These are phyloP conservation scores for Lepidocolaptes lacrymiger DNA, from an alignment of 2,797 vertebrate species.

Conservation along the genomic window DNA sequence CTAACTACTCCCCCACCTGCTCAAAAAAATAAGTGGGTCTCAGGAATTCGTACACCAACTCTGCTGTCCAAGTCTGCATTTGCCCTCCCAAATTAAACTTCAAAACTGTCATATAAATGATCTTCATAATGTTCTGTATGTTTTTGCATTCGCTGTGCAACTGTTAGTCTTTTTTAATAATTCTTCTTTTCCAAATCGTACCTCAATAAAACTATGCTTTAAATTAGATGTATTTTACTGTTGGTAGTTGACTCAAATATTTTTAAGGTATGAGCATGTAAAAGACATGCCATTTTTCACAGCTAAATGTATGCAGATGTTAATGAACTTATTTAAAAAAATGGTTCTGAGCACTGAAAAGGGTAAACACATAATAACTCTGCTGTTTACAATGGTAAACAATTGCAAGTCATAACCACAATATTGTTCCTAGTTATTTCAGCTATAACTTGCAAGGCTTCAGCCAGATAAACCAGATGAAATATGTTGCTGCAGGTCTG, in stretches of 20 bases:
- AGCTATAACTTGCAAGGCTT: conserved; percentile 87
- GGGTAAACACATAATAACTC: conserved; percentile 68
- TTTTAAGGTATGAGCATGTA: conserved; percentile 30
- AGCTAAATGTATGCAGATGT: conserved; percentile 53
- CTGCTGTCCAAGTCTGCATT: background rate
- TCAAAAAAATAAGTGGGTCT: background rate
- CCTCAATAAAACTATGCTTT: conserved; percentile 18
- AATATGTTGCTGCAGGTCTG: conserved; percentile 80
- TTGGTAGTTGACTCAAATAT: conserved; percentile 25
- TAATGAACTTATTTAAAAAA: conserved; percentile 69
- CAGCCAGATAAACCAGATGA: conserved; percentile 79
- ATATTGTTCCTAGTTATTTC: conserved; percentile 92
- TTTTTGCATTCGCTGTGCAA: background rate
- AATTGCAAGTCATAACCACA: conserved; percentile 90
- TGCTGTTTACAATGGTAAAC: conserved; percentile 68
- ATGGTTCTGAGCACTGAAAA: conserved; percentile 54
- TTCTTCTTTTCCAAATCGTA: conserved; percentile 17
- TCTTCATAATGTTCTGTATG: background rate
- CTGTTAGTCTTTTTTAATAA: conserved; percentile 26
- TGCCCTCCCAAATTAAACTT: background rate
- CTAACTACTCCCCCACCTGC: background rate
- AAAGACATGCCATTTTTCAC: conserved; percentile 51
- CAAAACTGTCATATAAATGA: background rate
- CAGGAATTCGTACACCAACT: background rate
- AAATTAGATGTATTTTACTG: conserved; percentile 24